phyloP scores from a whole-genome alignment of 2,113 vertebrate species.

The Phylloscopus trochiloides region DNA sequence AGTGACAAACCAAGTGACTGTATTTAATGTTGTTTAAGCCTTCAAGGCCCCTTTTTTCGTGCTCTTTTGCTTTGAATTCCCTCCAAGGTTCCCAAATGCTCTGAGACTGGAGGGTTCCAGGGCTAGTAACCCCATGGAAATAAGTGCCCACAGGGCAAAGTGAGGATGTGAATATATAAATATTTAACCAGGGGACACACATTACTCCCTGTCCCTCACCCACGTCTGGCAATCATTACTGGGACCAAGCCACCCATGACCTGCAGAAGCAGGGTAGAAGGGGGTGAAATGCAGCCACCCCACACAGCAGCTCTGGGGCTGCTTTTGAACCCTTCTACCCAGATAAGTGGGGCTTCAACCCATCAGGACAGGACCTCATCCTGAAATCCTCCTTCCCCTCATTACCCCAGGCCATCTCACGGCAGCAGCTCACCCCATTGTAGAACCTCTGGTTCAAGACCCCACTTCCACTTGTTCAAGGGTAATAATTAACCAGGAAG shows the following conservation, averaged over 20 bases:
- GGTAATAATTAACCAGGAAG: slow-evolving; percentile 15
- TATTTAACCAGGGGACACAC: not conserved
- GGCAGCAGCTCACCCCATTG: not conserved
- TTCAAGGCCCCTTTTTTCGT: not conserved
- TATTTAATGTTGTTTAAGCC: not conserved
- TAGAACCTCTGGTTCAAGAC: fast-evolving
- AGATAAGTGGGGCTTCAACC: not conserved
- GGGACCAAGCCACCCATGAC: fast-evolving
- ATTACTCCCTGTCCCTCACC: not conserved
- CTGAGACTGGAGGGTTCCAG: not conserved
- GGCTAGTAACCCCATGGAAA: not conserved
- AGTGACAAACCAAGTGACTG: not conserved
- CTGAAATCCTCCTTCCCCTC: not conserved
- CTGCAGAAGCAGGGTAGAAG: not conserved
- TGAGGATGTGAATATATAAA: not conserved
- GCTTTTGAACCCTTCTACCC: not conserved
- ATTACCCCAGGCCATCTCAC: not conserved
- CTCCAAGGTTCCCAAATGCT: not conserved
- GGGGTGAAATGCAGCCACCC: not conserved
- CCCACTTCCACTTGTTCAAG: fast-evolving
- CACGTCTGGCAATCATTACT: not conserved
- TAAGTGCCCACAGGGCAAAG: not conserved
- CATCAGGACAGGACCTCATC: not conserved
- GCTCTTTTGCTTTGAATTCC: not conserved
- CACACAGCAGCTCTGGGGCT: not conserved